A percentile compares a stretch with the other conserved stretches of the same genome.
These are phyloP conservation scores for Geotrypetes seraphini DNA, from an alignment of 2,797 vertebrate genomes.

Conservation along the genomic window DNA sequence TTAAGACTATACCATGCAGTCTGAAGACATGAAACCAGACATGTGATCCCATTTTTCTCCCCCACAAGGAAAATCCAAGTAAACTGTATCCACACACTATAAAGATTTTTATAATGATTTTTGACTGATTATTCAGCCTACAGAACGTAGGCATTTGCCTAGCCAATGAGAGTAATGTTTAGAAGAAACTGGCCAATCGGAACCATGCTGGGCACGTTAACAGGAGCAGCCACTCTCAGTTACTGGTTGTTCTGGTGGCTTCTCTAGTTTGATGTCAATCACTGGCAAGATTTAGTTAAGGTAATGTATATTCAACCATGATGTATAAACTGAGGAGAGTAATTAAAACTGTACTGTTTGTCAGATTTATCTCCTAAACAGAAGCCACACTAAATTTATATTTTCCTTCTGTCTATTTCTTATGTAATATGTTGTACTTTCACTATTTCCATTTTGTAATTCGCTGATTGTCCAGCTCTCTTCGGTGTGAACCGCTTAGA, in stretches of 20 bases:
- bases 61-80: conserved; percentile 46
- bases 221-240: conserved; percentile 85
- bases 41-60: not conserved
- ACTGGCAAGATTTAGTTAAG: conserved; percentile 64
- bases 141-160: conserved; percentile 50
- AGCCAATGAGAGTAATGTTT: conserved; percentile 54
- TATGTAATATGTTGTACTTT: too few species aligned
- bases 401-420: too few species aligned
- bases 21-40: conserved; percentile 32
- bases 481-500: too few species aligned
- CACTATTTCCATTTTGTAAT: too few species aligned
- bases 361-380: too few species aligned
- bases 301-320: too few species aligned
- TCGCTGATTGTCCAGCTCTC: too few species aligned
- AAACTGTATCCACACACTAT: conserved; percentile 65
- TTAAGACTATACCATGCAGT: conserved; percentile 83
- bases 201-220: conserved; percentile 65
- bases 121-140: conserved; percentile 69
- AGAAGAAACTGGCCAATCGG: conserved; percentile 54
- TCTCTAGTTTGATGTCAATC: conserved; percentile 88
- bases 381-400: too few species aligned
- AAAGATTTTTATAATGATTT: conserved; percentile 41
- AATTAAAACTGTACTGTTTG: too few species aligned
- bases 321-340: too few species aligned
- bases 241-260: conserved; percentile 77